These are phyloP conservation scores for Sus cebifrons DNA, from an alignment of 2,797 vertebrate genomes.

Conservation along the genomic window DNA sequence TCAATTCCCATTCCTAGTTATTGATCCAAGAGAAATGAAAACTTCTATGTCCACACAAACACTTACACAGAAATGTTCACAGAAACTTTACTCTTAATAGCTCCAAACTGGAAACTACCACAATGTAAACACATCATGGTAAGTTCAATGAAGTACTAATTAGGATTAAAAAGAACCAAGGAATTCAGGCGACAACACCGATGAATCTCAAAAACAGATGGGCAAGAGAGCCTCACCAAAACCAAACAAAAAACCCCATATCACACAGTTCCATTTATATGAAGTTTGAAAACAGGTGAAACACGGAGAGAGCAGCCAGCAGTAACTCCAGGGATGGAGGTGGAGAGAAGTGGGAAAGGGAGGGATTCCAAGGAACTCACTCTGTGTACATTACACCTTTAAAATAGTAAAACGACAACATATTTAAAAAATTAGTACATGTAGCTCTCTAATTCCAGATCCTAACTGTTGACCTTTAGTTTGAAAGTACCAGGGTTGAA, in stretches of 20 bases:
- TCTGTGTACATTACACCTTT: slow-evolving; percentile 9
- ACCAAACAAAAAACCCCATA: neutral
- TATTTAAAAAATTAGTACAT: neutral
- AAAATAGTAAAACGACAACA: slow-evolving; percentile 49
- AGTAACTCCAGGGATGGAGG: neutral
- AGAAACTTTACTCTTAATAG: slow-evolving; percentile 43
- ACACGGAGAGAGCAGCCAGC: neutral
- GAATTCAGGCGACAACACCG: neutral
- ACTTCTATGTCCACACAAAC: neutral
- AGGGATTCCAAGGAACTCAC: neutral
- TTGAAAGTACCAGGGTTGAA: slow-evolving; percentile 48
- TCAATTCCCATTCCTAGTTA: slow-evolving; percentile 26
- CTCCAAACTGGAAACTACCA: slow-evolving; percentile 7
- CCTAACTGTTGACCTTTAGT: neutral
- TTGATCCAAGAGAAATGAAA: slow-evolving; percentile 55
- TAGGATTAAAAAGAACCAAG: neutral
- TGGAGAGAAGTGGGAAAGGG: neutral
- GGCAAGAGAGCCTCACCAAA: neutral
- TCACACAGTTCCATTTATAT: neutral
- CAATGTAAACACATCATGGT: neutral
- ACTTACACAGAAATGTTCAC: slow-evolving; percentile 25
- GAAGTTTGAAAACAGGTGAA: slow-evolving; percentile 28
- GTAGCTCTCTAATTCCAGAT: slow-evolving; percentile 41
- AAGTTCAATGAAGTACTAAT: neutral
- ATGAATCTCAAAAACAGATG: neutral